Base-by-base conservation (phyloP, 1,140 invertebrate species). In the Chionoecetes opilio region DNA sequence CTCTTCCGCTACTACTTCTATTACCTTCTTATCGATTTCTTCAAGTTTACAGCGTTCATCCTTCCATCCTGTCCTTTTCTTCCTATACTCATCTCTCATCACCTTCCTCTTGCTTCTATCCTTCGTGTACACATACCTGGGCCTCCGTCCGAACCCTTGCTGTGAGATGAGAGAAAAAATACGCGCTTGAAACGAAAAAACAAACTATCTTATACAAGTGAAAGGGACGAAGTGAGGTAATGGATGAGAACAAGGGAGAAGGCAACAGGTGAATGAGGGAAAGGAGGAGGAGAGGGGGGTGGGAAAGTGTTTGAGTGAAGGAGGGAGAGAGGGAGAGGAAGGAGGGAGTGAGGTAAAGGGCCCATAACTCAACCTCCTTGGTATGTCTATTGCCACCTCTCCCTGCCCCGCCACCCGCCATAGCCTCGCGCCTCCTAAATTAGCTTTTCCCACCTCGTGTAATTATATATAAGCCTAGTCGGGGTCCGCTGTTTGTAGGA, bases 381-480 rank as follows among this genome's bases (percentile, higher is more conserved):
- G 63, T 75, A 75, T 75, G 63, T 75, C 63, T 75, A 75, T 75
- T 75, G 26, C 21, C 63, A 75, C 63, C 63, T 75, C 63, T 26
- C 6, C 63, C 63, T n/a, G 11, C 63, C 63, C 63, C 63, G 63
- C 63, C 63, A 75, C 63, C 63, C 63, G 63, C 63, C 63, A 75
- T n/a, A 75, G 63, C 63, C 63, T 75, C 63, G 63, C 63, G 63
- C 63, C 63, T 75, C 63, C 63, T 75, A 75, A 75, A 75, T 75
- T 75, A 75, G 63, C 63, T 75, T 75, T 75, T 75, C 63, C 63
- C 63, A 75, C 63, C 63, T 75, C 63, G 5, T 75, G 63, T 75
- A 75, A 75, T 75, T 75, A 75, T 75, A 75, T 75, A 75, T 75
- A 75, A 75, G 63, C 63, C 63, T 75, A 75, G 63, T 75, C 63